Evolutionary conservation across 2,888 invertebrate genomes (phyloP), one percentile per base, ranked within the genome.

Genomic region (Malthinus flaveolus): DNA sequence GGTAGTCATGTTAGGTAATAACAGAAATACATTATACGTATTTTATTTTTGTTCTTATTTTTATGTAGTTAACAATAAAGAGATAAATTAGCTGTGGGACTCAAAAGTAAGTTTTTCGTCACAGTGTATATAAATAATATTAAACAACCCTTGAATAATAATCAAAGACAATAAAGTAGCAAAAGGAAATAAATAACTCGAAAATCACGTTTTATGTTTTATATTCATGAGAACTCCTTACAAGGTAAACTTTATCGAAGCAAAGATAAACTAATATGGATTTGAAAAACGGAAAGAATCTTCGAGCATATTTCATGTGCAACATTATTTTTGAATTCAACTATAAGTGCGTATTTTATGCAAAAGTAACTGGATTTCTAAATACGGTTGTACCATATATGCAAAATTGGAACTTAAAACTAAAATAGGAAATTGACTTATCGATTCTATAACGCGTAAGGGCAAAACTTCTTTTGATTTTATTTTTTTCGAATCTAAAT

Each of bases 351-450:
- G 45, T 54, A 54, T 59, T 53, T 59, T 53, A 49, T 59, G 45
- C 47, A 54, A 23, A 47, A 55, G 13, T 62, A 62, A 59, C 62
- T 33, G 59, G 48, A 62, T 50, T 59, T 63, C 65, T 59, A 65
- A 63, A 65, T 63, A 61, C 56, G 65, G 65, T 34, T 54, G 55
- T 48, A 32, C 65, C 65, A 57, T 65, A 65, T 65, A 65, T 65
- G 65, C 63, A 65, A 65, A 65, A 61, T 55, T 51, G 39, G 13
- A 23, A 42, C 39, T 42, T 42, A 3, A 42, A 42, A 42, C 9
- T 42, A 42, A 37, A 42, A 23, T 42, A 23, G 23, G 23, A 23
- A 23, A 23, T 23, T 23, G 23, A 23, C 23, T 23, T 23, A 23
- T 23, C 23, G 23, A 23, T 5, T 23, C 5, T 5, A 5, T 23